Evolutionary conservation across 2,113 vertebrate species (phyloP).

Genomic region (Pangasianodon gigas): DNA sequence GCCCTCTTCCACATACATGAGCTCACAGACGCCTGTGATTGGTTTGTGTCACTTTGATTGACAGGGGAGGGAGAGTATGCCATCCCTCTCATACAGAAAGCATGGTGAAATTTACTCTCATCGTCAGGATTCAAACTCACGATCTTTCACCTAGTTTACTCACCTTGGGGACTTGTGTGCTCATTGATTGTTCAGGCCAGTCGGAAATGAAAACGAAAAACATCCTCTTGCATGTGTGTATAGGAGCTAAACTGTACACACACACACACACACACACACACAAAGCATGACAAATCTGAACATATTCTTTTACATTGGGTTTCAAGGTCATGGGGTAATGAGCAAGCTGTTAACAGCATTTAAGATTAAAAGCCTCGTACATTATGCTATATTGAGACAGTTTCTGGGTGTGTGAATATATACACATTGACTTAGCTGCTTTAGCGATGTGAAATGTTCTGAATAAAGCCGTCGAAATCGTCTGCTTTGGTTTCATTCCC

Average conservation of each 20-base stretch:
- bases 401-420: not conserved
- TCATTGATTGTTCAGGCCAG: slow-evolving; percentile 25
- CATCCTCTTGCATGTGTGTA: not conserved
- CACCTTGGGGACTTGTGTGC: not conserved
- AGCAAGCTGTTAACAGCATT: slow-evolving; percentile 33
- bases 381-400: not conserved
- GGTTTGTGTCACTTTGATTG: not conserved
- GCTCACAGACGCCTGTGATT: not conserved
- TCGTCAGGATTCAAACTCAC: not conserved
- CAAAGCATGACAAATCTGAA: slow-evolving; percentile 20
- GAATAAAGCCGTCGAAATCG: not conserved
- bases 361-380: slow-evolving; percentile 6
- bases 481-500: slow-evolving; percentile 25
- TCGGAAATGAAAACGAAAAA: not conserved
- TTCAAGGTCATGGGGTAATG: slow-evolving; percentile 35
- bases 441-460: not conserved
- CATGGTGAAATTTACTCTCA: not conserved
- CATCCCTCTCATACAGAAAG: not conserved
- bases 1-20: not conserved
- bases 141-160: not conserved
- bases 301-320: slow-evolving; percentile 24
- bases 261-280: slow-evolving; percentile 14
- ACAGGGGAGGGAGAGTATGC: not conserved
- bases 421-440: slow-evolving; percentile 5
- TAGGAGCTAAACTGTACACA: not conserved